Conservation (phyloP, 2,888 invertebrate species). For the Chalcis sispes region DNA sequence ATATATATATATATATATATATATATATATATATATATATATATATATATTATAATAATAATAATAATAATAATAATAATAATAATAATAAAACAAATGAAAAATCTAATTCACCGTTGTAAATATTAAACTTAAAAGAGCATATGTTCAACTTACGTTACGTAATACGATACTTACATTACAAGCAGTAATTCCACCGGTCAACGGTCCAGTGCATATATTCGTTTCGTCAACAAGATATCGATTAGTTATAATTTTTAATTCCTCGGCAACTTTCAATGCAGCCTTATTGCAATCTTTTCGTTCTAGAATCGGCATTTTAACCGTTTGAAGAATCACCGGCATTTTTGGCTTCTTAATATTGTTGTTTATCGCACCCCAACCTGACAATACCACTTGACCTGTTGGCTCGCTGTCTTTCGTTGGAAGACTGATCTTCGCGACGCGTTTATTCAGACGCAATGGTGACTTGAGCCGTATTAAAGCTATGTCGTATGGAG, state of each 20-base stretch:
- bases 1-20: too few relatives aligned
- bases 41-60: too few relatives aligned
- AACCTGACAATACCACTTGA: constrained; percentile 74
- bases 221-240: constrained; percentile 63
- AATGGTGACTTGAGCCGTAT: too few relatives aligned
- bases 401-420: constrained; percentile 65
- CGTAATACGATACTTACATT: constrained; percentile 54
- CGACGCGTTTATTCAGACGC: constrained; percentile 21
- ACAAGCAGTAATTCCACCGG: constrained; percentile 55
- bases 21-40: too few relatives aligned
- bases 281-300: constrained; percentile 62
- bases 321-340: constrained; percentile 66
- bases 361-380: constrained; percentile 74
- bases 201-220: constrained; percentile 63
- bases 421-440: constrained; percentile 71
- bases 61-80: too few relatives aligned
- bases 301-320: constrained; percentile 66
- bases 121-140: too few relatives aligned
- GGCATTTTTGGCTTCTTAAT: constrained; percentile 62
- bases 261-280: constrained; percentile 45
- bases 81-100: too few relatives aligned
- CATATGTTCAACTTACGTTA: too few relatives aligned
- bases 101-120: too few relatives aligned
- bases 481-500: constrained; percentile 59
- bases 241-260: too few relatives aligned